Evolutionary conservation across 1,140 invertebrate species (phyloP).

Genomic region (Laupala kohalensis): DNA sequence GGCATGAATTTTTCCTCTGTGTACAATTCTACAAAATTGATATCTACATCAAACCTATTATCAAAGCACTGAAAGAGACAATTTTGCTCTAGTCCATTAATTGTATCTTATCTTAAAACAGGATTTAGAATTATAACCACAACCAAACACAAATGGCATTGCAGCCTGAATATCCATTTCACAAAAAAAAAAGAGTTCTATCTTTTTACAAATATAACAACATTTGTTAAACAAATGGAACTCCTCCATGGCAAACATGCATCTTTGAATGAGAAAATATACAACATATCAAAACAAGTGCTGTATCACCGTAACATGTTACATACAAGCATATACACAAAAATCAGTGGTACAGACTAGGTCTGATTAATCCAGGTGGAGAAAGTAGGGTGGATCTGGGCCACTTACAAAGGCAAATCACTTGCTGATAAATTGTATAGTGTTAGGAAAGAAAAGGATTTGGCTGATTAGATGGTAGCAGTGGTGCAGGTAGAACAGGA

Average conservation of each 20-base stretch:
- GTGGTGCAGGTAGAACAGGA: not conserved
- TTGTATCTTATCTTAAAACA: too few species aligned
- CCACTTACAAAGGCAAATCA: not conserved
- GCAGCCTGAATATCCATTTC: too few species aligned
- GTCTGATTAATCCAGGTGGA: not conserved
- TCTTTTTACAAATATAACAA: too few species aligned
- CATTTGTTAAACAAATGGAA: too few species aligned
- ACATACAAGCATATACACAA: not conserved
- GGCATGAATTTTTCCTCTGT: too few species aligned
- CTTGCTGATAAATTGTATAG: not conserved
- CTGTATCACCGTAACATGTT: not conserved
- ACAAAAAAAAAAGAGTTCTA: too few species aligned
- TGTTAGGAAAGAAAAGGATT: conserved; percentile 13
- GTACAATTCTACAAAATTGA: too few species aligned
- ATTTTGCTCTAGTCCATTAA: too few species aligned
- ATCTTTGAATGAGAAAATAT: not conserved
- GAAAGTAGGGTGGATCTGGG: not conserved
- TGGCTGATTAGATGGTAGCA: conserved; percentile 8
- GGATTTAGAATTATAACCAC: too few species aligned
- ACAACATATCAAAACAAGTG: not conserved
- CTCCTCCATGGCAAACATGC: not conserved
- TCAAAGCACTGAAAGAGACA: too few species aligned
- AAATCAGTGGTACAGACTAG: not conserved
- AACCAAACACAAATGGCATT: too few species aligned
- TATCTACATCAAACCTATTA: too few species aligned